phyloP scores from a whole-genome alignment of 2,888 invertebrate genomes.

The Diarsia brunnea region DNA sequence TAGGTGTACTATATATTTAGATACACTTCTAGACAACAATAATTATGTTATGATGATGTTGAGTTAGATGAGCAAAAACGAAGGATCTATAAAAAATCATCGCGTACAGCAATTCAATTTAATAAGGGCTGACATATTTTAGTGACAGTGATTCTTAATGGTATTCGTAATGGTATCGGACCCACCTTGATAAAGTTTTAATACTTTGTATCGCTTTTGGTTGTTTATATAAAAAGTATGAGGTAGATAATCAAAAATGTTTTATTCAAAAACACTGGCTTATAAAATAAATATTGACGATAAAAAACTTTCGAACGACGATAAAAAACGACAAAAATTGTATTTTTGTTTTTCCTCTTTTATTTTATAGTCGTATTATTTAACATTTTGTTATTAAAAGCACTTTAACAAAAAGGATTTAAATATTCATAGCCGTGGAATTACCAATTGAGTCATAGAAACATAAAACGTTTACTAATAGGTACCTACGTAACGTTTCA shows the following conservation, averaged over 20 bases:
- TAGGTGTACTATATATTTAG: no score
- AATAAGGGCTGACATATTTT: not conserved
- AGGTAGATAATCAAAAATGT: not conserved
- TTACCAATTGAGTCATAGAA: constrained; percentile 10
- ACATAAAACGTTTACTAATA: constrained; percentile 18
- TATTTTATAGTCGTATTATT: not conserved
- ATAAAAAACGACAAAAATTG: not conserved
- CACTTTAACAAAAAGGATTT: not conserved
- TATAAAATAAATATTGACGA: not conserved
- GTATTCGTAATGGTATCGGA: not conserved
- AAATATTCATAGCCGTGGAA: not conserved
- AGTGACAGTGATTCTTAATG: not conserved
- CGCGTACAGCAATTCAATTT: not conserved
- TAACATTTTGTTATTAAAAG: constrained; percentile 12
- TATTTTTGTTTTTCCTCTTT: constrained; percentile 2
- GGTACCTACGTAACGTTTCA: not conserved
- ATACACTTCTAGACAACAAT: no score
- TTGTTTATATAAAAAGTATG: not conserved
- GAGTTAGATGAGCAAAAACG: not conserved
- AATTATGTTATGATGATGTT: no score
- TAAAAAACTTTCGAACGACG: not conserved
- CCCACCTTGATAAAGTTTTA: not conserved
- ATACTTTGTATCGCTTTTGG: not conserved
- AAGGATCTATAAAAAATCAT: not conserved
- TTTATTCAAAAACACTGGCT: not conserved